phyloP scores from a whole-genome alignment of 2,797 vertebrate species.

The Columba guinea region DNA sequence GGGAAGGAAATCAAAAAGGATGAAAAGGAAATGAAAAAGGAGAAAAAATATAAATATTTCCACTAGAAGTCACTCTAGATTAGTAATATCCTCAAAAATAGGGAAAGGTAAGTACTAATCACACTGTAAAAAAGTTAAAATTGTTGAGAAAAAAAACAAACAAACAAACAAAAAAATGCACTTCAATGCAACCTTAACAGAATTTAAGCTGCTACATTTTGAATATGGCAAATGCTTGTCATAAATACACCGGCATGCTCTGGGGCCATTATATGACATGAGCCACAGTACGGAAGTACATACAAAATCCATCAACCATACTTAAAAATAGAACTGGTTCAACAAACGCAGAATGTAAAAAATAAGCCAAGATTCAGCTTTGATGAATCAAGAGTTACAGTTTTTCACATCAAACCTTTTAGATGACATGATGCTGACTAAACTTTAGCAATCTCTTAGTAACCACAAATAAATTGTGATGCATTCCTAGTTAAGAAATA shows the following conservation, averaged over 20 bases:
- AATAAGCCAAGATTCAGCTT: background rate
- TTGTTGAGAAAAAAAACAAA: background rate
- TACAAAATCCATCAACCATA: background rate
- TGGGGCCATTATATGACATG: background rate
- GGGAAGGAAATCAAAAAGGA: background rate
- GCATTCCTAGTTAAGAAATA: background rate
- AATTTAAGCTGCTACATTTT: background rate
- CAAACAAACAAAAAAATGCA: background rate
- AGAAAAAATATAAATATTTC: background rate
- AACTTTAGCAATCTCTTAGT: background rate
- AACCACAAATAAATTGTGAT: background rate
- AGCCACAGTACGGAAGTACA: background rate
- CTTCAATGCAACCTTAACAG: background rate
- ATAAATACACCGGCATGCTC: background rate
- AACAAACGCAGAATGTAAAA: background rate
- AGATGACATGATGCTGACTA: background rate
- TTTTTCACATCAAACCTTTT: background rate
- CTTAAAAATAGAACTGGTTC: background rate
- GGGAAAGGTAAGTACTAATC: background rate
- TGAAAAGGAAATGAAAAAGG: background rate
- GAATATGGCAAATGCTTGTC: background rate
- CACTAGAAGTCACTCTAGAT: background rate
- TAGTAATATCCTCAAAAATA: background rate
- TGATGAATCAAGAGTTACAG: background rate
- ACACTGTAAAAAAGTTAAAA: background rate